phyloP scores from a whole-genome alignment of 2,113 vertebrate genomes.

The Accipiter virgatus region DNA sequence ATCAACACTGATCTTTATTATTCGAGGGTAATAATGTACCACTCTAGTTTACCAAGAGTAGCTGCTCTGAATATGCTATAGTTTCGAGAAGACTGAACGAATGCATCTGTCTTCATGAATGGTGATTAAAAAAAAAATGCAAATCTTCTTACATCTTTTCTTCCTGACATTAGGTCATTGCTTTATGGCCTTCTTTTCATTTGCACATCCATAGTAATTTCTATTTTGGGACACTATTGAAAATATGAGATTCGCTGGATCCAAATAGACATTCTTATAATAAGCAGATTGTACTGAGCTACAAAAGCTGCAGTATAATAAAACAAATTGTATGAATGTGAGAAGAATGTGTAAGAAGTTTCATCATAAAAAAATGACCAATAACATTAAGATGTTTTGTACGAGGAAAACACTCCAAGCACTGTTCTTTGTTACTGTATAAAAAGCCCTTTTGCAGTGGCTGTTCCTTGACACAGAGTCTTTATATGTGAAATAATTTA shows the following conservation, averaged over 20 bases:
- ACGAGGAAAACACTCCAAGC: constrained; percentile 46
- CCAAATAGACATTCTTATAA: constrained; percentile 67
- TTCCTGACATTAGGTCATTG: constrained; percentile 74
- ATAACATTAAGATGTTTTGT: constrained; percentile 69
- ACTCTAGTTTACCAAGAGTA: constrained; percentile 71
- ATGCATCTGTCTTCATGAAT: constrained; percentile 73
- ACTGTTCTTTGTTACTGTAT: constrained; percentile 60
- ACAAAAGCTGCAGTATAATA: constrained; percentile 70
- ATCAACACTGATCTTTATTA: constrained; percentile 65
- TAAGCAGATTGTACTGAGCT: constrained; percentile 55
- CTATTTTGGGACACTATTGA: constrained; percentile 72
- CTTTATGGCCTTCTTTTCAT: constrained; percentile 75
- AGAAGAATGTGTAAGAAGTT: constrained; percentile 64
- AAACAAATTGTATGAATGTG: constrained; percentile 65
- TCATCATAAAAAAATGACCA: constrained; percentile 68
- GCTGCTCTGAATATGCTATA: constrained; percentile 68
- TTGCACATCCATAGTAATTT: constrained; percentile 72
- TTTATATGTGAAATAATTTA: constrained; percentile 73
- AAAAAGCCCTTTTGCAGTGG: constrained; percentile 62
- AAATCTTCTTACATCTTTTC: constrained; percentile 75
- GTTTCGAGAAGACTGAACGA: constrained; percentile 57
- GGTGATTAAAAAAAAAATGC: constrained; percentile 72
- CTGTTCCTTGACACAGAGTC: constrained; percentile 59
- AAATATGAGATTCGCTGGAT: constrained; percentile 68
- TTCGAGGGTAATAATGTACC: constrained; percentile 64